Evolutionary conservation across 2,113 vertebrate species (phyloP), one percentile per base, ranked within the genome.

Genomic region (Esox niger): DNA sequence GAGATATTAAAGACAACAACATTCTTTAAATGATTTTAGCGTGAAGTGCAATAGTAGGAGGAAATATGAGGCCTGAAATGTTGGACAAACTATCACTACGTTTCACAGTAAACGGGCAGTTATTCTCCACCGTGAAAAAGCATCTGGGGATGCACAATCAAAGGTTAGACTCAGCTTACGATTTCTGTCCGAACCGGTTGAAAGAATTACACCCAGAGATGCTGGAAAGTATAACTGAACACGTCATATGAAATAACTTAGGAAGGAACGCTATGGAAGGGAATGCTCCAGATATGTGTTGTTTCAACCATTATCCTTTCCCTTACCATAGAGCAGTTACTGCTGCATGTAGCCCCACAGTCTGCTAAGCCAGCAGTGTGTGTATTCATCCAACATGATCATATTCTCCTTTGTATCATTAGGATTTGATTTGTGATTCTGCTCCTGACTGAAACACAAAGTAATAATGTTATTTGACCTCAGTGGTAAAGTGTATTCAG

Each of bases 61-160:
- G n/a, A 52, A 49, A 21, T 20, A 13, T 5, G 13, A 49, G 13
- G 13, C n/a, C n/a, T 38, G 35, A 38, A 38, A 38, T n/a, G 35
- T 49, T 8, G 11, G 10, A 49, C 15, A 21, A 66, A 59, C 57
- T 38, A 33, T 64, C 33, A 69, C 4, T 8, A 49, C 55, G 66
- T 52, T 58, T 49, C 69, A 54, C 76, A 70, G 43, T 54, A 66
- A 75, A 52, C 38, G 64, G 26, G 30, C 30, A 63, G 61, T 68
- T 74, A 32, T 63, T 79, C 57, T 70, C 62, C 13, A 29, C n/a
- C 25, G 52, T 49, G 69, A 71, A 75, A 70, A 71, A 38, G 74
- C 68, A 46, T 78, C 87, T 67, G 79, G 79, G 75, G 77, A 73
- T 77, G 71, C 87, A 91, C 90, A 91, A 91, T 92, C 90, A 89